Evolutionary conservation across 2,113 vertebrate species (phyloP).

Genomic region (Antennarius striatus): DNA sequence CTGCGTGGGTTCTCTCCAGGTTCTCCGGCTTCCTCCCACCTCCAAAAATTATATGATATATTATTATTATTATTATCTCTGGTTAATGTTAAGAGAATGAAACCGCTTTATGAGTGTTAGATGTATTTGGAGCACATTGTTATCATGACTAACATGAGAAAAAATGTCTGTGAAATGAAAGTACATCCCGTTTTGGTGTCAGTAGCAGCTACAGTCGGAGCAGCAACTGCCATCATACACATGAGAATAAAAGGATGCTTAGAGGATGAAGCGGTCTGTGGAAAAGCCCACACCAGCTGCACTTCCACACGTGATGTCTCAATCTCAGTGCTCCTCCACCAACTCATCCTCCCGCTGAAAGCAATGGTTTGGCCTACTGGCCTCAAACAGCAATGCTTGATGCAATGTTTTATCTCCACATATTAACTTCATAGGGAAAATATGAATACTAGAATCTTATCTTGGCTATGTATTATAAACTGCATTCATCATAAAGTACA

Average conservation of each 20-base stretch:
- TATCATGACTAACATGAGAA: too few species aligned
- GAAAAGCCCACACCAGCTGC: slow-evolving; percentile 5
- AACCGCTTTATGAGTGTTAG: too few species aligned
- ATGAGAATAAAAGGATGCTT: too few species aligned
- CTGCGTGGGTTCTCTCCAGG: too few species aligned
- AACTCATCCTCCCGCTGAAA: slow-evolving; percentile 78
- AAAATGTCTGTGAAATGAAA: too few species aligned
- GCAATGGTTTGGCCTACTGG: slow-evolving; percentile 81
- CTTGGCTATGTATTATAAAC: slow-evolving; percentile 92
- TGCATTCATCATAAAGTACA: slow-evolving; percentile 93
- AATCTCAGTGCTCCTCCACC: slow-evolving; percentile 13
- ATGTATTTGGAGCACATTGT: too few species aligned
- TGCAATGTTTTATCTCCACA: slow-evolving; percentile 90
- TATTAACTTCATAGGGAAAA: slow-evolving; percentile 95
- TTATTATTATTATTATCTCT: too few species aligned
- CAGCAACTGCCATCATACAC: not conserved
- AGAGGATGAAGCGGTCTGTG: not conserved
- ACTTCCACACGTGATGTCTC: slow-evolving; percentile 33
- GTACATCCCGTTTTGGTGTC: too few species aligned
- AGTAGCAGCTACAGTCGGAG: not conserved
- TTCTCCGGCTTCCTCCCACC: too few species aligned
- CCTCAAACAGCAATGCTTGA: slow-evolving; percentile 83
- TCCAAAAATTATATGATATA: too few species aligned
- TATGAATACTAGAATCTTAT: slow-evolving; percentile 98
- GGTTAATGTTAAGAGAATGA: too few species aligned